Base-by-base conservation (phyloP, 2,113 vertebrate genomes). In the Ellobius talpinus region DNA sequence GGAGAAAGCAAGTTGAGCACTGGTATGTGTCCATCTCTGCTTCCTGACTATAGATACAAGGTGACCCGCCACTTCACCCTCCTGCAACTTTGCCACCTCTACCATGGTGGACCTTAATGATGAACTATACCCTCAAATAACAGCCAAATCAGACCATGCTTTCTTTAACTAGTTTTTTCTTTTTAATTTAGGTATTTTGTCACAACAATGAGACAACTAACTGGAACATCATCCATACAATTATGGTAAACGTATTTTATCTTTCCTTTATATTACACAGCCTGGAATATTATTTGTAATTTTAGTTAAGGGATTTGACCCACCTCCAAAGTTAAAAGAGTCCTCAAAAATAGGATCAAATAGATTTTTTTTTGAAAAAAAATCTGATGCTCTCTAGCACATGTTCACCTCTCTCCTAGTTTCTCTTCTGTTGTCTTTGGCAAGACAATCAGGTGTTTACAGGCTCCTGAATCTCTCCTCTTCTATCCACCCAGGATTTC, bases 331-430 rank as follows among this genome's bases (percentile, higher is more conserved):
- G 81, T 70, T 87, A 50, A 39, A 90, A 19, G 1, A 70, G 31
- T 85, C 29, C 7, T 39, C 26, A 90, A n/a, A 88, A 79, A 23
- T 76, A 9, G 7, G 16, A n/a, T 89, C 14, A 58, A 17, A 88
- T 33, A 88, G 3, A 70, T 7, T 6, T 65, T 85, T 10, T 91
- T 45, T 36, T 70, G 12, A 93, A 45, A 94, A 91, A 52, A 90
- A 19, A 36, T 73, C 52, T 72, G 39, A 55, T 90, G 11, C 5
- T 95, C 95, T 96, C 52, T 50, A 93, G 79, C 63, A 87, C 12
- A 11, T 66, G 23, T 63, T 16, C 4, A 24, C 7, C 55, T 65
- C 31, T 17, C 10, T 89, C 5, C 65, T 91, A 2, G 21, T 93
- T 86, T 55, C 31, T 8, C 1, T 61, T 0, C 1, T 70, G 24